Conservation (phyloP, 2,797 vertebrate genomes). For the Oreonectes daqikongensis region DNA sequence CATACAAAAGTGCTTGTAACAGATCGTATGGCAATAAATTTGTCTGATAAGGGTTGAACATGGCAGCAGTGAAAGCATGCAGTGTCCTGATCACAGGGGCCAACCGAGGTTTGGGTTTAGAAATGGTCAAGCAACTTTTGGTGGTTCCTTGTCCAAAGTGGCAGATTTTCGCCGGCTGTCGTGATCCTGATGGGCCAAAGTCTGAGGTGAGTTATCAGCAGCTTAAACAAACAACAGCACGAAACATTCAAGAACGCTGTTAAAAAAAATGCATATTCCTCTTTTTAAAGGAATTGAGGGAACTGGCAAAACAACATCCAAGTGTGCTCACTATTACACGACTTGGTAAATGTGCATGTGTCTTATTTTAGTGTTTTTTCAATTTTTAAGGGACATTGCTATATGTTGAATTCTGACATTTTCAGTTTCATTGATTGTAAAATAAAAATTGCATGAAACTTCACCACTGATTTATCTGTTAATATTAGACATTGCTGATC, state of each 20-base stretch:
- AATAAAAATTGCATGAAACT: neutral
- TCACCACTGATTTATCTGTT: neutral
- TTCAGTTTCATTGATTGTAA: neutral
- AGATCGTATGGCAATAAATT: no score
- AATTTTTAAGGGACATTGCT: no score
- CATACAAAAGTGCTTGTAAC: no score
- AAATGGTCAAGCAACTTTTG: conserved; percentile 64
- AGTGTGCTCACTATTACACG: conserved; percentile 25
- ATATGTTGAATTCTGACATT: neutral
- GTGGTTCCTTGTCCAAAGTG: conserved; percentile 34
- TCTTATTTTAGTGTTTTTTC: neutral
- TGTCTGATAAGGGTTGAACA: no score
- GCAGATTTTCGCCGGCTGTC: conserved; percentile 67
- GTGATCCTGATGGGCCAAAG: conserved; percentile 63
- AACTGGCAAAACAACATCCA: conserved; percentile 27
- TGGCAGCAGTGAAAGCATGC: conserved; percentile 45
- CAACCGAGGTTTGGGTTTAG: conserved; percentile 71
- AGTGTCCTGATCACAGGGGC: conserved; percentile 71
- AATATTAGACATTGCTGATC: conserved; percentile 8
- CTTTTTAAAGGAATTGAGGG: conserved; percentile 15
- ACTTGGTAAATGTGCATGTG: conserved; percentile 6
- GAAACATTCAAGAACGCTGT: no score
- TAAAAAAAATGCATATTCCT: neutral
- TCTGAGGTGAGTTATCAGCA: conserved; percentile 66
- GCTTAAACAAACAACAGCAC: no score